These are phyloP conservation scores for Pherbina coryleti DNA, from an alignment of 2,888 invertebrate genomes.

Conservation along the genomic window DNA sequence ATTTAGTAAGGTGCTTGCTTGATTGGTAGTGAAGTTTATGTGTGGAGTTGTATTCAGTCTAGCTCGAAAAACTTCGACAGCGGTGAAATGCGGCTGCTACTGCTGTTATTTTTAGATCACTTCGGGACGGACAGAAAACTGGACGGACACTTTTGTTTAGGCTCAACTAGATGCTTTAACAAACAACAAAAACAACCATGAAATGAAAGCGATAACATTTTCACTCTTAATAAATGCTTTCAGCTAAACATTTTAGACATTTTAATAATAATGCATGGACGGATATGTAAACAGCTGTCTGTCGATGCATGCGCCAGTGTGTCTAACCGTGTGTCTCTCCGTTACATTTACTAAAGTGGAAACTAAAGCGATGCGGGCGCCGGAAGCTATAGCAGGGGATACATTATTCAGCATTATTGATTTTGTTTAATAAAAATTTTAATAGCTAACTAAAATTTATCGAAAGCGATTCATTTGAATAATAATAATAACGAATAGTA, in stretches of 20 bases:
- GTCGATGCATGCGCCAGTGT: too few relatives aligned
- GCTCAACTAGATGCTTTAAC: not conserved
- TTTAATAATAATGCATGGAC: not conserved
- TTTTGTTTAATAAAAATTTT: too few relatives aligned
- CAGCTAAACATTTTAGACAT: not conserved
- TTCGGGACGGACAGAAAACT: not conserved
- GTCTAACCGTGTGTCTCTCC: too few relatives aligned
- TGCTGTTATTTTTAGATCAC: not conserved
- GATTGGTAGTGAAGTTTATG: not conserved
- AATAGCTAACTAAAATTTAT: too few relatives aligned
- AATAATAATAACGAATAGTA: too few relatives aligned
- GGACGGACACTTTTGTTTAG: not conserved
- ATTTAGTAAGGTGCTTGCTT: not conserved
- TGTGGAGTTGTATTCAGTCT: not conserved
- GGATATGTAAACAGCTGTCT: not conserved
- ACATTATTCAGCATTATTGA: too few relatives aligned
- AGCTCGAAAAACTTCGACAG: not conserved
- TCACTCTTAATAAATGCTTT: constrained; percentile 3
- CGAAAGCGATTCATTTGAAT: too few relatives aligned
- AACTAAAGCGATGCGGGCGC: too few relatives aligned
- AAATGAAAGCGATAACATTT: constrained; percentile 6
- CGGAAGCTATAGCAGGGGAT: too few relatives aligned
- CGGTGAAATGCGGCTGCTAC: not conserved
- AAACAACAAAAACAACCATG: not conserved
- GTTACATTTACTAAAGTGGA: too few relatives aligned